These are phyloP conservation scores for Siniperca obscura DNA, from an alignment of 2,797 vertebrate species.

Conservation along the genomic window DNA sequence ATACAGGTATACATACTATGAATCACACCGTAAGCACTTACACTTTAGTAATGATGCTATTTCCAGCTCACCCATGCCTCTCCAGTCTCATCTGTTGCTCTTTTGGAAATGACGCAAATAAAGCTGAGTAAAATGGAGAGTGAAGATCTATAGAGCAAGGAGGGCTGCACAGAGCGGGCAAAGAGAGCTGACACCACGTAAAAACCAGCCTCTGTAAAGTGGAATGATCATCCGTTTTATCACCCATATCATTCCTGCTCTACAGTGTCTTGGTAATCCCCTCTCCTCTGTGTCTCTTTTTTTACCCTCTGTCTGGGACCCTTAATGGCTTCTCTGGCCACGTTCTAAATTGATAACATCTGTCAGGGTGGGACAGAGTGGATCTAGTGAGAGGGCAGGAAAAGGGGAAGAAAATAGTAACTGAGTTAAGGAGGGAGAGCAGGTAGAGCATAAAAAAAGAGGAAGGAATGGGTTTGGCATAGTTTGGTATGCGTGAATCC, in stretches of 20 bases:
- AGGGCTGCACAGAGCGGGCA: slow-evolving; percentile 23
- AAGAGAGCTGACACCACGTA: slow-evolving; percentile 58
- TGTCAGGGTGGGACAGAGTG: slow-evolving; percentile 58
- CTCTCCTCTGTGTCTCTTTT: slow-evolving; percentile 47
- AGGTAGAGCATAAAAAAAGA: slow-evolving; percentile 32
- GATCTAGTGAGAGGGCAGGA: slow-evolving; percentile 40
- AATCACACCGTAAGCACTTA: slow-evolving; percentile 34
- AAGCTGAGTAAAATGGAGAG: slow-evolving; percentile 33
- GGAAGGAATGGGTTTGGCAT: slow-evolving; percentile 16
- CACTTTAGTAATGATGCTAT: slow-evolving; percentile 53
- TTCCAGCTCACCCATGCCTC: slow-evolving; percentile 33
- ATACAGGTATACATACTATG: neutral
- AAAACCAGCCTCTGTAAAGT: slow-evolving; percentile 59
- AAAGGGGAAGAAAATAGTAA: slow-evolving; percentile 27
- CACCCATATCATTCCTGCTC: slow-evolving; percentile 66
- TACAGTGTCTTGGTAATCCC: slow-evolving; percentile 60
- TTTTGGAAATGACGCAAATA: slow-evolving; percentile 60
- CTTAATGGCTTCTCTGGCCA: slow-evolving; percentile 68
- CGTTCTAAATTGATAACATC: slow-evolving; percentile 76
- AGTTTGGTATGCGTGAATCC: slow-evolving; percentile 15
- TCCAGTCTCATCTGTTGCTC: slow-evolving; percentile 51
- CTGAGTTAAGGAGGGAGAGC: slow-evolving; percentile 8
- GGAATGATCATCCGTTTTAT: slow-evolving; percentile 74
- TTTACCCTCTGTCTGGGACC: slow-evolving; percentile 59
- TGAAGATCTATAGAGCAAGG: slow-evolving; percentile 38